Percentiles rank a stretch among this genome's conserved stretches.
Conservation (phyloP, 2,113 vertebrate species). For the Ictalurus punctatus region DNA sequence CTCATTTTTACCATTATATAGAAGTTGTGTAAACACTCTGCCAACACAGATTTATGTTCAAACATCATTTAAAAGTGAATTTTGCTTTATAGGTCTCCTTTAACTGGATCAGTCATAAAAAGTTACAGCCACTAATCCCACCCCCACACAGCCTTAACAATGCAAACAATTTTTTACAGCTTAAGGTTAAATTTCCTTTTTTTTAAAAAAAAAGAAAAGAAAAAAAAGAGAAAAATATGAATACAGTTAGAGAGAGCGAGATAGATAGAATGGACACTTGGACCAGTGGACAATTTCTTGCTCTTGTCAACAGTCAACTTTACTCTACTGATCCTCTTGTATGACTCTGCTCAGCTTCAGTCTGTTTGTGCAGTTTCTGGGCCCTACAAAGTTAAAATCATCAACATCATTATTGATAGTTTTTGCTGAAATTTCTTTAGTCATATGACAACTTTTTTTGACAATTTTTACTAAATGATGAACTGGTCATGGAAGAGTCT, state of each 20-base stretch:
- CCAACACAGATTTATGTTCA: too few species aligned
- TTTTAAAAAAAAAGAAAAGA: background rate
- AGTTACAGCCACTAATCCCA: background rate
- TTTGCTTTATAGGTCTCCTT: too few species aligned
- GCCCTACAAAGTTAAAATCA: slow-evolving; percentile 48
- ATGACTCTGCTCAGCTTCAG: background rate
- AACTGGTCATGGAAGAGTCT: slow-evolving; percentile 74
- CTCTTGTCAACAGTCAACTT: slow-evolving; percentile 45
- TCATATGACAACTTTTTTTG: slow-evolving; percentile 52
- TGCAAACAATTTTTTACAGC: background rate
- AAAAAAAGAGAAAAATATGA: background rate
- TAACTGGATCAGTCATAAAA: background rate
- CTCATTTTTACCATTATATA: too few species aligned
- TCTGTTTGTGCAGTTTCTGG: slow-evolving; percentile 40
- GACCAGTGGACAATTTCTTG: slow-evolving; percentile 24
- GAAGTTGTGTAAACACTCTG: too few species aligned
- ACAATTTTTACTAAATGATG: slow-evolving; percentile 64
- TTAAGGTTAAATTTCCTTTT: background rate
- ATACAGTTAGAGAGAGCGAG: background rate
- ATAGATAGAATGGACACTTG: background rate
- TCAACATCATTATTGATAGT: slow-evolving; percentile 54
- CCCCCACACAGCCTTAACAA: background rate
- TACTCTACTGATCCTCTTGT: slow-evolving; percentile 33
- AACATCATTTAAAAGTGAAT: too few species aligned
- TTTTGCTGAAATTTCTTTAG: slow-evolving; percentile 47